Percentiles rank a stretch among this genome's conserved stretches.
phyloP scores from a whole-genome alignment of 2,797 vertebrate genomes.

The Halcyon leucocephala region DNA sequence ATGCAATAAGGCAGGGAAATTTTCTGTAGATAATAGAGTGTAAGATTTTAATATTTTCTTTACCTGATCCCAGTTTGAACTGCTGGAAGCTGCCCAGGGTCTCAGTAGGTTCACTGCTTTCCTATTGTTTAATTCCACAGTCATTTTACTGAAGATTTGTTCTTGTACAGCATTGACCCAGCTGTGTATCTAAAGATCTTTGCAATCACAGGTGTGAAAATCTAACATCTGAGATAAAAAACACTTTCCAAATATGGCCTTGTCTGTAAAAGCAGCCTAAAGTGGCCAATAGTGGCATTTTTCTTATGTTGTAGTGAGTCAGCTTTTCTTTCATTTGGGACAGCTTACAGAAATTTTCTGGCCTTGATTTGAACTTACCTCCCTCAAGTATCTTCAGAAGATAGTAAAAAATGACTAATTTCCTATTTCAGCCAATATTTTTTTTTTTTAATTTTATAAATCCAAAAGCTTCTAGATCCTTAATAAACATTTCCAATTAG shows the following conservation, averaged over 20 bases:
- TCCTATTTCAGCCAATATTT: not conserved
- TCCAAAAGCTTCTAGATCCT: not conserved
- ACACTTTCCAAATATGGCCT: not conserved
- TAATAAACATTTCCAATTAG: not conserved
- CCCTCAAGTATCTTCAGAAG: not conserved
- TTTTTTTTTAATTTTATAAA: not conserved
- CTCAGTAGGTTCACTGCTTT: not conserved
- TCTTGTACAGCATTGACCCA: not conserved
- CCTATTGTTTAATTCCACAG: not conserved
- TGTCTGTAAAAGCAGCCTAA: not conserved
- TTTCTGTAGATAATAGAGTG: not conserved
- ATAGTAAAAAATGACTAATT: not conserved
- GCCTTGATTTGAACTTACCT: not conserved
- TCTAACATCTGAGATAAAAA: not conserved
- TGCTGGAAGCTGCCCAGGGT: not conserved
- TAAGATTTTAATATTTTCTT: not conserved
- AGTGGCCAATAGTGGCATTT: accelerated
- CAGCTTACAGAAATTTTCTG: not conserved
- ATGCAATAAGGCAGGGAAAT: not conserved
- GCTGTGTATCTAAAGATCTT: not conserved
- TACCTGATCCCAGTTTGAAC: accelerated
- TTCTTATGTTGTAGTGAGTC: not conserved
- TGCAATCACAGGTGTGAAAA: not conserved
- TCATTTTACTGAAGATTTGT: not conserved
- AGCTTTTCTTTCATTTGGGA: not conserved